Percentiles rank a stretch among this genome's conserved stretches.
Conservation (phyloP, 2,113 vertebrate species). For the Ifrita kowaldi region DNA sequence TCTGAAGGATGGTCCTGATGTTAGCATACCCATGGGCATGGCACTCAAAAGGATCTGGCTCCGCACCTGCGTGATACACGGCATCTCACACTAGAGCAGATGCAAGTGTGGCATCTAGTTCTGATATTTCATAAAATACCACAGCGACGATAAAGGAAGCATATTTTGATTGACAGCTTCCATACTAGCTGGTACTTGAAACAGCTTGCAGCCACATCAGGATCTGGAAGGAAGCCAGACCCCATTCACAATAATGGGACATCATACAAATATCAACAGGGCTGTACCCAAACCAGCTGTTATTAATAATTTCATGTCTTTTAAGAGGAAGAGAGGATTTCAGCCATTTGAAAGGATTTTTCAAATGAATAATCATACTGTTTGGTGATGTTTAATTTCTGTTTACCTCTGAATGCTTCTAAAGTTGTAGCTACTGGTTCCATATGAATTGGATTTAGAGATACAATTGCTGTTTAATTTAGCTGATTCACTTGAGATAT, state of each 20-base stretch:
- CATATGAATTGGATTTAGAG: not conserved
- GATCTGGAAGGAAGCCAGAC: constrained; percentile 34
- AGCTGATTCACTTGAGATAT: not conserved
- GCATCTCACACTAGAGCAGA: not conserved
- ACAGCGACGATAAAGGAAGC: not conserved
- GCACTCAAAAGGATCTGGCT: not conserved
- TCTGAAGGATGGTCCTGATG: not conserved
- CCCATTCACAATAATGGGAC: constrained; percentile 36
- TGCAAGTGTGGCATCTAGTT: not conserved
- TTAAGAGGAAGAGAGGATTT: constrained; percentile 28
- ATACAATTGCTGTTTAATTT: not conserved
- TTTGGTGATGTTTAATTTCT: constrained; percentile 52
- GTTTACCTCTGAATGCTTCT: constrained; percentile 39
- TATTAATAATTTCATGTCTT: constrained; percentile 56
- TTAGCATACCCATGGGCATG: not conserved
- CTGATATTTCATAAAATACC: not conserved
- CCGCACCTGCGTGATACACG: not conserved
- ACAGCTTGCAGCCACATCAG: constrained; percentile 17
- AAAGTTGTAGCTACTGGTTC: constrained; percentile 3
- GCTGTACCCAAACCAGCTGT: constrained; percentile 33
- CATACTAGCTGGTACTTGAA: constrained; percentile 12
- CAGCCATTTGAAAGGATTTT: constrained; percentile 11
- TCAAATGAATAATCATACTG: constrained; percentile 48
- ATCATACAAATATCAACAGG: constrained; percentile 22
- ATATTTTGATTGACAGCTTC: constrained; percentile 28